Evolutionary conservation across 2,888 invertebrate species (phyloP).

Genomic region (Ichneumon xanthorius): DNA sequence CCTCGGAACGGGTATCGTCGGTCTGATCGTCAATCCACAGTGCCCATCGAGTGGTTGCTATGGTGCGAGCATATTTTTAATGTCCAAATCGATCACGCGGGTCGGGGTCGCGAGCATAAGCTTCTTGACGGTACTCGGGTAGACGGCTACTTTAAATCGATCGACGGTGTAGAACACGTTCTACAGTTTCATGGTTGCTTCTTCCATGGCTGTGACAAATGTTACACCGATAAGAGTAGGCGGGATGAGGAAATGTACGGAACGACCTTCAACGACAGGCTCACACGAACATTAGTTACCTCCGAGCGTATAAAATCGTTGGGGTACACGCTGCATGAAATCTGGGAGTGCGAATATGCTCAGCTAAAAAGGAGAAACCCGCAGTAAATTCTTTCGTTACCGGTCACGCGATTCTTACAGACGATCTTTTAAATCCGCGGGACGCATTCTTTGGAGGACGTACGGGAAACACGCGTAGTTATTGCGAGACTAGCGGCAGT

Average conservation of each 20-base stretch:
- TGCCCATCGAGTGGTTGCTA: no score
- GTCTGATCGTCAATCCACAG: not conserved
- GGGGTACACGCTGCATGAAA: slow-evolving; percentile 1
- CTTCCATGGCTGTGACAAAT: not conserved
- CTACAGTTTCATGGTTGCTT: slow-evolving; percentile 21
- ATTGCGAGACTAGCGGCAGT: no score
- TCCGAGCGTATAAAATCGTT: not conserved
- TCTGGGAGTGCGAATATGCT: slow-evolving; percentile 4
- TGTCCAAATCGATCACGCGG: no score
- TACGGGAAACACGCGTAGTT: not conserved
- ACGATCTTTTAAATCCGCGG: no score
- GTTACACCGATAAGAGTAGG: not conserved
- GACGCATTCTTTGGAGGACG: slow-evolving; percentile 17
- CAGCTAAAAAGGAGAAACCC: no score
- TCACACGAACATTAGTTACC: not conserved
- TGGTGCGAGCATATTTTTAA: no score
- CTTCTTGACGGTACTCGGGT: not conserved
- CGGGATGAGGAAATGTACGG: slow-evolving; percentile 3
- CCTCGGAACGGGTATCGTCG: no score
- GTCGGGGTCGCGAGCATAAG: no score
- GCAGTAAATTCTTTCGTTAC: no score
- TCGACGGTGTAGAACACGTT: not conserved
- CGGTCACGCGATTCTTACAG: no score
- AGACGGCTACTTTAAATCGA: slow-evolving; percentile 12
- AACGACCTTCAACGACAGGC: slow-evolving; percentile 8